Evolutionary conservation across 2,888 invertebrate genomes (phyloP).

Genomic region (Agrypnus murinus): DNA sequence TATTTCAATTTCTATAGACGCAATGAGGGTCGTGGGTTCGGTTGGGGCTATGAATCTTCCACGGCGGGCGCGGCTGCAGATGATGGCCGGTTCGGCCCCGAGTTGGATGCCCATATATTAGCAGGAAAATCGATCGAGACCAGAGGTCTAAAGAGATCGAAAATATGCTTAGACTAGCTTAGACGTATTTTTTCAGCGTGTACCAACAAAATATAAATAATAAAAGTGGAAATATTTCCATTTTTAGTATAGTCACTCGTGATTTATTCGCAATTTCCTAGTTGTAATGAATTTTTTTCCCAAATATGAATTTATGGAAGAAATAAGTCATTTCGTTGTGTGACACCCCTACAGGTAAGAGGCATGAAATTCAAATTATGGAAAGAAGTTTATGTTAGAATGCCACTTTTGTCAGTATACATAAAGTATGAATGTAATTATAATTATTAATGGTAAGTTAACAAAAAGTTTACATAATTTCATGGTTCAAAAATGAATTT

Average conservation of each 20-base stretch:
- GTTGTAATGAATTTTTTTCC: constrained; percentile 20
- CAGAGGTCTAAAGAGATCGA: constrained; percentile 58
- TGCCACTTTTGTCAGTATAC: too few relatives aligned
- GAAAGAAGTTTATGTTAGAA: background rate
- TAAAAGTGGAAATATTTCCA: too few relatives aligned
- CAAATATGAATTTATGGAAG: constrained; percentile 9
- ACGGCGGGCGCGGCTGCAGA: constrained; percentile 63
- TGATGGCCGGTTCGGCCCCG: constrained; percentile 65
- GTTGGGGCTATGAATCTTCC: constrained; percentile 63
- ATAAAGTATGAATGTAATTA: too few relatives aligned
- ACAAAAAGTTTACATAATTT: too few relatives aligned
- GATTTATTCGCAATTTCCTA: constrained; percentile 31
- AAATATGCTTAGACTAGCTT: constrained; percentile 35
- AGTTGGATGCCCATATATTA: constrained; percentile 65
- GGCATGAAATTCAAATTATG: background rate
- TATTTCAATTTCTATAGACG: constrained; percentile 27
- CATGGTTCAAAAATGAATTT: too few relatives aligned
- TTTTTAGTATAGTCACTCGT: background rate
- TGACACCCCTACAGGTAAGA: background rate
- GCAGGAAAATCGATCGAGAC: constrained; percentile 62
- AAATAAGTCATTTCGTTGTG: constrained; percentile 1
- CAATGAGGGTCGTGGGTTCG: constrained; percentile 49
- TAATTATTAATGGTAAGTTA: too few relatives aligned
- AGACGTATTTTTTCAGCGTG: background rate
- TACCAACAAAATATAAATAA: too few relatives aligned